Conservation (phyloP, 2,113 vertebrate genomes). For the Capricornis sumatraensis region DNA sequence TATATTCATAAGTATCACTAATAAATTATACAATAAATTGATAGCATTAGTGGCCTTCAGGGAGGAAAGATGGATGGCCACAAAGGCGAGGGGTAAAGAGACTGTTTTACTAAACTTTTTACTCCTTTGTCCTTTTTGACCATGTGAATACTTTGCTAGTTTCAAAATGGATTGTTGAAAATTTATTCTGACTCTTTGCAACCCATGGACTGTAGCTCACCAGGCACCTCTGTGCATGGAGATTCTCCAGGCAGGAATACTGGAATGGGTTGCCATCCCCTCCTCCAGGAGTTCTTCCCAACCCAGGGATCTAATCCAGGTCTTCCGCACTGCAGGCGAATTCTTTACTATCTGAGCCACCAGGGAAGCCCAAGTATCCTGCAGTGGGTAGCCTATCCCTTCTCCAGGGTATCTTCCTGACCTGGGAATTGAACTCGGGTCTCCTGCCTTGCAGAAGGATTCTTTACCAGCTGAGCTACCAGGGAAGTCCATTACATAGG, state of each 20-base stretch:
- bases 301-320: neutral
- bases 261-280: neutral
- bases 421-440: neutral
- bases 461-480: neutral
- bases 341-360: neutral
- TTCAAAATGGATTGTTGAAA: slow-evolving; percentile 28
- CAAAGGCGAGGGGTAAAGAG: neutral
- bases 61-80: neutral
- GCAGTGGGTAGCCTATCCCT: neutral
- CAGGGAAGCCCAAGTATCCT: neutral
- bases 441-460: neutral
- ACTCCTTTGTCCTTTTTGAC: neutral
- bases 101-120: neutral
- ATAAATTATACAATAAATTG: slow-evolving; percentile 12
- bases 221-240: neutral
- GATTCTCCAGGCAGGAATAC: neutral
- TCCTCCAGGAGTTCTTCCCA: neutral
- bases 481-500: neutral
- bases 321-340: fast-evolving
- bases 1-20: neutral
- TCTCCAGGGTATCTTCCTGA: neutral
- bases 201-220: neutral
- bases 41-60: neutral
- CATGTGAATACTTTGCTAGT: neutral
- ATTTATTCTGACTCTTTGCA: neutral